Percentiles rank a stretch among this genome's conserved stretches.
phyloP scores from a whole-genome alignment of 2,797 vertebrate species.

The Gallinago solitaria region DNA sequence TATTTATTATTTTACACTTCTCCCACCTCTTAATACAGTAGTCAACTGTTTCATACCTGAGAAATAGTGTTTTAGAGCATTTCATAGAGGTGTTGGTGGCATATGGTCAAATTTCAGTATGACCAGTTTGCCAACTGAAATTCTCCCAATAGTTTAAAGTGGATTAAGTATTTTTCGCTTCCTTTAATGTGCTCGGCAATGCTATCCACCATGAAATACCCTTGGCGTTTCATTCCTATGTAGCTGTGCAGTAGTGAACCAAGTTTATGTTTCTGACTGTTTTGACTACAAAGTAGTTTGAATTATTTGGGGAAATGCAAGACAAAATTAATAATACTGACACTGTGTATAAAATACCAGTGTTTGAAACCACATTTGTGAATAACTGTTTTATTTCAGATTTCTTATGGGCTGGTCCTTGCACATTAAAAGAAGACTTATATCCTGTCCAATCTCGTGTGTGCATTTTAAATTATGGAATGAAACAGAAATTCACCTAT shows the following conservation, averaged over 20 bases:
- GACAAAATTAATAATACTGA: slow-evolving; percentile 66
- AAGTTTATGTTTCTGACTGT: slow-evolving; percentile 58
- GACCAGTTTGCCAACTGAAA: slow-evolving; percentile 46
- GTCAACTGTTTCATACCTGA: slow-evolving; percentile 24
- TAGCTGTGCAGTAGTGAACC: slow-evolving; percentile 5
- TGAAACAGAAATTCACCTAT: background rate
- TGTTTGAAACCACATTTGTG: slow-evolving; percentile 48
- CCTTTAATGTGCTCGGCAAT: background rate
- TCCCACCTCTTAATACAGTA: slow-evolving; percentile 13
- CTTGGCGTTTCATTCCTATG: slow-evolving; percentile 25
- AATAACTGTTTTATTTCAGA: slow-evolving; percentile 67
- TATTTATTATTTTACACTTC: slow-evolving; percentile 23
- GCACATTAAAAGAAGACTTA: slow-evolving; percentile 35
- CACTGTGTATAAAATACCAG: slow-evolving; percentile 62
- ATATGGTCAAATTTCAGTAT: slow-evolving; percentile 51
- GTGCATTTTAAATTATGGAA: slow-evolving; percentile 29
- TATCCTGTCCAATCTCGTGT: background rate
- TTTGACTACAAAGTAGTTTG: slow-evolving; percentile 60
- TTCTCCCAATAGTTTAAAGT: slow-evolving; percentile 29
- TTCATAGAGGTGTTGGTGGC: slow-evolving; percentile 33
- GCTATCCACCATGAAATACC: slow-evolving; percentile 18
- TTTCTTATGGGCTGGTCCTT: slow-evolving; percentile 20
- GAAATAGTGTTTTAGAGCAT: slow-evolving; percentile 1
- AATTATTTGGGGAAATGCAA: slow-evolving; percentile 58
- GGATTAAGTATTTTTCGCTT: slow-evolving; percentile 39